phyloP scores from a whole-genome alignment of 2,888 invertebrate species.

The Pachymerium ferrugineum region DNA sequence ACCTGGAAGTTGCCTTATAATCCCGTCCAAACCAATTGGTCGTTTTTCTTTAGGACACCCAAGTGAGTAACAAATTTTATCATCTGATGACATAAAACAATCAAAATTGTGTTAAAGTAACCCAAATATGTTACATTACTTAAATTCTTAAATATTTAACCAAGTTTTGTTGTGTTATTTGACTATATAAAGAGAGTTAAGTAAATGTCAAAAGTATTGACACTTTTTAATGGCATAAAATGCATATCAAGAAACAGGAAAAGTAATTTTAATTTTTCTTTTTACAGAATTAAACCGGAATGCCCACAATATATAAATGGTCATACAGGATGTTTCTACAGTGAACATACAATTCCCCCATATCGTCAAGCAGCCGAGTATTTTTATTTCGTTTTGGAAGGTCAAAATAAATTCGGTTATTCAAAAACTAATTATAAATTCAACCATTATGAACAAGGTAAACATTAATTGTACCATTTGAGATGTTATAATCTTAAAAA shows the following conservation, averaged over 20 bases:
- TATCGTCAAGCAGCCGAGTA: conserved; percentile 53
- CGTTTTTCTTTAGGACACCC: not conserved
- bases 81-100: too few species aligned
- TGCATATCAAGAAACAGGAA: too few species aligned
- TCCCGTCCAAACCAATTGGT: conserved; percentile 55
- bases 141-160: too few species aligned
- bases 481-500: too few species aligned
- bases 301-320: not conserved
- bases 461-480: too few species aligned
- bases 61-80: not conserved
- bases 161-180: not conserved
- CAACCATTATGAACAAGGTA: conserved; percentile 14
- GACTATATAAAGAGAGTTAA: too few species aligned
- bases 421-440: not conserved
- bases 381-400: conserved; percentile 53
- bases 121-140: too few species aligned
- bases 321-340: not conserved
- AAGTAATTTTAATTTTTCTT: not conserved
- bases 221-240: too few species aligned
- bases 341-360: conserved; percentile 49
- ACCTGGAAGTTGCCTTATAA: conserved; percentile 61
- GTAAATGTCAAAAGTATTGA: too few species aligned
- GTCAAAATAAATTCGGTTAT: not conserved
- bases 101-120: too few species aligned
- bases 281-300: not conserved